Base-by-base conservation (phyloP, 2,797 vertebrate genomes). In the Oryzias dopingdopingensis region DNA sequence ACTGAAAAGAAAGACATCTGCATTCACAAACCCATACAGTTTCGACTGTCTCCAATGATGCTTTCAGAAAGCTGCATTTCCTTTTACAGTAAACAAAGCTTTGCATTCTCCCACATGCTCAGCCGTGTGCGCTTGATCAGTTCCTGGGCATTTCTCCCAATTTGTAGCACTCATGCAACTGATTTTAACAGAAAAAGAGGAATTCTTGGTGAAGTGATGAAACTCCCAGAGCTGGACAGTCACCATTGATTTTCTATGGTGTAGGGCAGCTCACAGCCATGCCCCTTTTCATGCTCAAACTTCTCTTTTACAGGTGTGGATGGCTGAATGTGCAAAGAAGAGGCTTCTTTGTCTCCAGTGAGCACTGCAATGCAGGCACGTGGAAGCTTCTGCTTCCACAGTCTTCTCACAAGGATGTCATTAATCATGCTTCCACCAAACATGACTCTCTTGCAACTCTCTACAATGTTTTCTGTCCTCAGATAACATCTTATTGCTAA, bases 381-480 rank as follows among this genome's bases (percentile, higher is more conserved):
- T 40, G 71, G 58, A 80, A 77, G 44, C 22, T 8, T 56, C 55
- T 55, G 45, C 62, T 56, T 66, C 53, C 50, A 62, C 56, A 32
- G 55, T 64, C 42, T 67, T 66, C 71, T 67, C 4, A 4, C 57
- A 52, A 4, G 5, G 42, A 51, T 49, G 55, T 65, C 82, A 86
- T 80, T 62, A 76, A 79, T 85, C 74, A 79, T 67, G 79, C 68
- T 44, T 68, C 69, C 65, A 70, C 61, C 72, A 76, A 72, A 46
- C 20, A 32, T 4, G 10, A 32, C 41, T 52, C 50, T 56, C 59
- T 60, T 3, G 8, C 24, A 37, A 37, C 15, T 22, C 53, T 56
- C 10, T 53, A 48, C 5, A 16, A 69, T 52, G 56, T 43, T 37
- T 13, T 51, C 24, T 4, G n/a, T 6, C 5, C 22, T 57, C 41